Evolutionary conservation across 1,140 invertebrate species (phyloP).

Genomic region (Whitmania pigra): DNA sequence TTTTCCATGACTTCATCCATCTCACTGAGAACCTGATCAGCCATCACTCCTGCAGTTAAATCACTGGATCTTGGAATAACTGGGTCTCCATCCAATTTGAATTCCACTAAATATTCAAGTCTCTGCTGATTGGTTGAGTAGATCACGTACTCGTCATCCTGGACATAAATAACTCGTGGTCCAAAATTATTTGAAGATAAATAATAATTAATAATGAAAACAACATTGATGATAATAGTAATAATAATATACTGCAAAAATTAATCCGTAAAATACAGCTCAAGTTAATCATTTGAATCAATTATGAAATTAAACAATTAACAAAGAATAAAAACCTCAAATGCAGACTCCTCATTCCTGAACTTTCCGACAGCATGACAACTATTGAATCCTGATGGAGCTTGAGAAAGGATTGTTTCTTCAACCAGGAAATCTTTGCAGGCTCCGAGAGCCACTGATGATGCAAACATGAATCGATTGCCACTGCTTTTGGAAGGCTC

Average conservation of each 20-base stretch:
- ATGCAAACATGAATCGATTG: constrained; percentile 35
- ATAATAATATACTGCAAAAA: no score
- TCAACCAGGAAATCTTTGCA: constrained; percentile 28
- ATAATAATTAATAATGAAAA: no score
- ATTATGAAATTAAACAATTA: no score
- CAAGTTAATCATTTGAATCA: no score
- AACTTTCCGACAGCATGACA: constrained; percentile 34
- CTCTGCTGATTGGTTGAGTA: constrained; percentile 36
- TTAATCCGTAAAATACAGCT: no score
- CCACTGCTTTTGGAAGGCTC: constrained; percentile 31
- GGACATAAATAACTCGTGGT: not conserved
- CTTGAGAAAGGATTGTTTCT: constrained; percentile 28
- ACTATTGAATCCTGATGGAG: constrained; percentile 39
- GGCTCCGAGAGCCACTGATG: constrained; percentile 38
- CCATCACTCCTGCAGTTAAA: not conserved
- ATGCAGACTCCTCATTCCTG: constrained; percentile 28
- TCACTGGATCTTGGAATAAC: not conserved
- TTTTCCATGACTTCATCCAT: no score
- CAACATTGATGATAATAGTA: no score
- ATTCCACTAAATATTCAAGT: constrained; percentile 39
- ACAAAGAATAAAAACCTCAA: constrained; percentile 28
- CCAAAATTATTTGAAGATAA: no score
- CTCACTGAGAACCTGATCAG: not conserved
- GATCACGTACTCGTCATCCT: constrained; percentile 41
- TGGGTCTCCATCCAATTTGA: constrained; percentile 30